A percentile compares a stretch with the other conserved stretches of the same genome.
Evolutionary conservation across 2,797 vertebrate species (phyloP).

Genomic region (Hypotaenidia okinawae): DNA sequence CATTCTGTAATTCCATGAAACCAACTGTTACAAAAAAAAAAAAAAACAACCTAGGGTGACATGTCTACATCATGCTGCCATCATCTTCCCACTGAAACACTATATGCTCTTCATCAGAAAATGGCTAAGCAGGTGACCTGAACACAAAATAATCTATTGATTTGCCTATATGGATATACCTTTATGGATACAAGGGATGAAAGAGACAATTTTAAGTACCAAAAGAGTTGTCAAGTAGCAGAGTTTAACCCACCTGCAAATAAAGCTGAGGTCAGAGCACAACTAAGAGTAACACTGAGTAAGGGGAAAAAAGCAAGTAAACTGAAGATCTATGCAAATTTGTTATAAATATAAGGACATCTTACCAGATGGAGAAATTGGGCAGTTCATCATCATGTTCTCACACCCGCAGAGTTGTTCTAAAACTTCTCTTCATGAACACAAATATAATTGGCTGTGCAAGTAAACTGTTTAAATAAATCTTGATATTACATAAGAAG

Average conservation of each 20-base stretch:
- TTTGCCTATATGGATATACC: background rate
- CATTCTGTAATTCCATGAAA: too few species aligned
- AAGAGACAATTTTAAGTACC: background rate
- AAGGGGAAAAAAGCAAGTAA: background rate
- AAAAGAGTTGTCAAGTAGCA: background rate
- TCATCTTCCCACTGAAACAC: background rate
- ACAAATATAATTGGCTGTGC: slow-evolving; percentile 58
- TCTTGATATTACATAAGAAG: slow-evolving; percentile 46
- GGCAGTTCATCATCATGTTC: slow-evolving; percentile 69
- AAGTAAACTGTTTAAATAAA: slow-evolving; percentile 55
- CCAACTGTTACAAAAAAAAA: background rate
- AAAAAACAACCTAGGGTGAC: background rate
- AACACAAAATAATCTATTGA: background rate
- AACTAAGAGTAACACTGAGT: background rate
- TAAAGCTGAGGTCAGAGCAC: background rate
- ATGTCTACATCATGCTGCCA: background rate
- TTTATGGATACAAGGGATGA: background rate
- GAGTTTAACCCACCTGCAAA: background rate
- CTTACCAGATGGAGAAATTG: slow-evolving; percentile 73
- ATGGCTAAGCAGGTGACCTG: background rate
- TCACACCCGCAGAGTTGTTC: slow-evolving; percentile 70
- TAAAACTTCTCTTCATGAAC: slow-evolving; percentile 66
- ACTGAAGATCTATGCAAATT: slow-evolving; percentile 40
- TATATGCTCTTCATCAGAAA: background rate
- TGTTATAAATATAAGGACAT: slow-evolving; percentile 60